phyloP scores from a whole-genome alignment of 2,797 vertebrate species.

The Crocodylus rhombifer region DNA sequence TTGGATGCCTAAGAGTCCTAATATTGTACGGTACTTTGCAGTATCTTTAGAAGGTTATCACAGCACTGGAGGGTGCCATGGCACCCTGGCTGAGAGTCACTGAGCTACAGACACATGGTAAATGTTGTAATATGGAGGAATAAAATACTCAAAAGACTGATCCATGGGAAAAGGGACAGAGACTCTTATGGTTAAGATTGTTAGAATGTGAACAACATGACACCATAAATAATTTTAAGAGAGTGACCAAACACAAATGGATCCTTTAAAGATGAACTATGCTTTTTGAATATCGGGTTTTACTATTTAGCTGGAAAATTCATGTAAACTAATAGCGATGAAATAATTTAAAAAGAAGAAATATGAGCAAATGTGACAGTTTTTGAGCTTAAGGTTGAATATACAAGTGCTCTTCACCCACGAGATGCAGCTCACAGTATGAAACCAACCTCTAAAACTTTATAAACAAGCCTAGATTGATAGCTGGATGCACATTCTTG shows the following conservation, averaged over 20 bases:
- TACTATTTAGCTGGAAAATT: not conserved
- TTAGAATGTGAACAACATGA: not conserved
- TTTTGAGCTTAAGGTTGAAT: conserved; percentile 3
- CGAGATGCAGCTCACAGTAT: not conserved
- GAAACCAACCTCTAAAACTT: not conserved
- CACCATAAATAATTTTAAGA: not conserved
- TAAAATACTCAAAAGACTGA: too few relatives aligned
- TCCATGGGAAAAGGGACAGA: too few relatives aligned
- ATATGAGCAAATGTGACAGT: not conserved
- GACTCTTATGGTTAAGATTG: too few relatives aligned
- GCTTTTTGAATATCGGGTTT: not conserved
- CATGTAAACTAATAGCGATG: not conserved
- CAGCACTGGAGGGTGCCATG: too few relatives aligned
- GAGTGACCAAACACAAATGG: not conserved
- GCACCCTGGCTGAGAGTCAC: too few relatives aligned
- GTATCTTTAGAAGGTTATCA: too few relatives aligned
- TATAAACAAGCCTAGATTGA: rapidly evolving
- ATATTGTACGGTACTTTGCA: too few relatives aligned
- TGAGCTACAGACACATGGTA: too few relatives aligned
- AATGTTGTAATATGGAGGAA: too few relatives aligned
- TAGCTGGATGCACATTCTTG: not conserved
- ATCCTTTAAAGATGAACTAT: not conserved
- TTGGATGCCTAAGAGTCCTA: too few relatives aligned
- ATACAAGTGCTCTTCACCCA: not conserved
- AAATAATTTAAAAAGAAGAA: not conserved